Conservation (phyloP, 2,888 invertebrate species). For the Autographa gamma region DNA sequence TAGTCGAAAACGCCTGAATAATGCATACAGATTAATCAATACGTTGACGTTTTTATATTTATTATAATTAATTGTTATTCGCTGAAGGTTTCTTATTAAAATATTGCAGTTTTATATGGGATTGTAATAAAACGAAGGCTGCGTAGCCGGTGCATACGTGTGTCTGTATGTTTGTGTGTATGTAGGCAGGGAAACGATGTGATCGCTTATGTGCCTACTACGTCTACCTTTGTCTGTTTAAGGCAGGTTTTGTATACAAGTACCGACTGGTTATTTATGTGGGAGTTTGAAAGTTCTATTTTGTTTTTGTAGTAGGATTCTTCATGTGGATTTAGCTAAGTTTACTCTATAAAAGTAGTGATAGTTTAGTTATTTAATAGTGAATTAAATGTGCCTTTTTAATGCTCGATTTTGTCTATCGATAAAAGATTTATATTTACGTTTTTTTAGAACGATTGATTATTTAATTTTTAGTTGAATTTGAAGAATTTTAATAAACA, state of each 20-base stretch:
- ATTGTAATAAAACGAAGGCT: constrained; percentile 74
- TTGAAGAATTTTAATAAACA: not conserved
- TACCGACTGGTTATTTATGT: constrained; percentile 27
- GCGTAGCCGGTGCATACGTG: constrained; percentile 56
- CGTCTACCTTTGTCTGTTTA: constrained; percentile 32
- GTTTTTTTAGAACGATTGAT: not conserved
- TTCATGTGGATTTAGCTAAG: not conserved
- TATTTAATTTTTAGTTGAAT: not conserved
- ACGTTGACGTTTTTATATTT: constrained; percentile 50
- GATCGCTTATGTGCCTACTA: constrained; percentile 74
- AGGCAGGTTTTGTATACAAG: constrained; percentile 33
- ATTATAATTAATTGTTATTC: constrained; percentile 82
- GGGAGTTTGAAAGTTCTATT: constrained; percentile 16
- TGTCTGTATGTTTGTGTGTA: constrained; percentile 40
- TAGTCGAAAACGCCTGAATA: constrained; percentile 18
- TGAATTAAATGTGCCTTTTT: not conserved
- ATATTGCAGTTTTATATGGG: constrained; percentile 83
- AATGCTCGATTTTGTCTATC: not conserved
- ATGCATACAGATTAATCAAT: constrained; percentile 40
- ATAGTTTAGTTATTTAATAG: not conserved
- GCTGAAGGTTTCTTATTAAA: constrained; percentile 79
- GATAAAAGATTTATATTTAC: not conserved
- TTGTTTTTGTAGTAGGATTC: constrained; percentile 13
- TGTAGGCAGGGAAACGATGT: constrained; percentile 68
- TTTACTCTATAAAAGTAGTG: not conserved